phyloP scores from a whole-genome alignment of 2,113 vertebrate genomes.

The Nymphicus hollandicus region DNA sequence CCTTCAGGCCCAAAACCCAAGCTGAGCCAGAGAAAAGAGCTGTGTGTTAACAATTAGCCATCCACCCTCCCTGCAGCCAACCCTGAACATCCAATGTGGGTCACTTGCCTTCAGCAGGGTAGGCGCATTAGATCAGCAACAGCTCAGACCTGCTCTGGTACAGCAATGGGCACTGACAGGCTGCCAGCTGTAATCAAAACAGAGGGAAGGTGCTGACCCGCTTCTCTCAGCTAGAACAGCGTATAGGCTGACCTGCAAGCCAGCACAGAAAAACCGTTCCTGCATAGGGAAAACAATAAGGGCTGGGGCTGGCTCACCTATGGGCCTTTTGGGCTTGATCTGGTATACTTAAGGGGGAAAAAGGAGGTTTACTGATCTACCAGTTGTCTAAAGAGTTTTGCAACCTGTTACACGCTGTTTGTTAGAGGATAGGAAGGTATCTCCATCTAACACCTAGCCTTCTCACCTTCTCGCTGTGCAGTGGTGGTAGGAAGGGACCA shows the following conservation, averaged over 20 bases:
- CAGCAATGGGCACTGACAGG: background rate
- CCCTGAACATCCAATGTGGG: background rate
- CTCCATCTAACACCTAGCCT: background rate
- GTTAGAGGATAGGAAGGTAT: background rate
- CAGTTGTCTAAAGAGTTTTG: background rate
- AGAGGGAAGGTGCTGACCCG: background rate
- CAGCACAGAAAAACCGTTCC: background rate
- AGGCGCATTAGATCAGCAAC: background rate
- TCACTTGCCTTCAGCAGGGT: background rate
- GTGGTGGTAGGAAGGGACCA: background rate
- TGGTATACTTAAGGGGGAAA: background rate
- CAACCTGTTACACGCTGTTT: background rate
- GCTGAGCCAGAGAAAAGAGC: background rate
- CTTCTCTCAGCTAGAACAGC: background rate
- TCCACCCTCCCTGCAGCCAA: background rate
- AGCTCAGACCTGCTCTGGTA: background rate
- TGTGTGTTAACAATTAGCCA: background rate
- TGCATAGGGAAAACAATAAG: background rate
- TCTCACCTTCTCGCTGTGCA: accelerated
- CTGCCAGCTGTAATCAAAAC: background rate
- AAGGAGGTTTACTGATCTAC: background rate
- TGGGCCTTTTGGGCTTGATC: background rate
- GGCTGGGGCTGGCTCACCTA: background rate
- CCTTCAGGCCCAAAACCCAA: slow-evolving; percentile 10
- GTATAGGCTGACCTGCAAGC: accelerated